Conservation (phyloP, 2,797 vertebrate species). For the Labeo calbasu region DNA sequence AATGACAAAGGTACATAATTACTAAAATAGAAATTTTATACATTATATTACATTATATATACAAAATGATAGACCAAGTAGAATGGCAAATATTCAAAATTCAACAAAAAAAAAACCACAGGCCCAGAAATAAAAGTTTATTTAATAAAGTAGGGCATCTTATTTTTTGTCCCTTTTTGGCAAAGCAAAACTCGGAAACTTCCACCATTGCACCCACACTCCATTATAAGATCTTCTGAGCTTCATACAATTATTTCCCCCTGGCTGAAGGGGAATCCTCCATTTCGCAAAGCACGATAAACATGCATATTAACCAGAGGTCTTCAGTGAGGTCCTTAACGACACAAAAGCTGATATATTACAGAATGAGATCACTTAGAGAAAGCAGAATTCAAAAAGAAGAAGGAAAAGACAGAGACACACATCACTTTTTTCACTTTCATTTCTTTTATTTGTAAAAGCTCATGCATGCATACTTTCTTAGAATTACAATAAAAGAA, state of each 20-base stretch:
- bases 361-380: not conserved
- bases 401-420: not conserved
- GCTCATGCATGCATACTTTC: not conserved
- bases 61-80: not conserved
- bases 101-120: not conserved
- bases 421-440: not conserved
- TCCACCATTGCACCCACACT: not conserved
- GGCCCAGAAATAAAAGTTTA: not conserved
- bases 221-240: not conserved
- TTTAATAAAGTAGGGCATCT: not conserved
- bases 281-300: not conserved
- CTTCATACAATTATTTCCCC: not conserved
- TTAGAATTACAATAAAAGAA: conserved; percentile 1
- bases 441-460: conserved; percentile 19
- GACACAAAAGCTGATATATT: not conserved
- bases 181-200: conserved; percentile 12
- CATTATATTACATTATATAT: too few relatives aligned
- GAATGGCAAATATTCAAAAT: not conserved
- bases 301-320: not conserved
- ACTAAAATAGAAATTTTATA: too few relatives aligned
- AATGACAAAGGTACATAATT: too few relatives aligned
- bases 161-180: not conserved
- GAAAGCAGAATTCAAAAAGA: not conserved
- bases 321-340: not conserved
- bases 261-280: not conserved